Evolutionary conservation across 2,113 vertebrate genomes (phyloP).

Genomic region (Dromaius novaehollandiae): DNA sequence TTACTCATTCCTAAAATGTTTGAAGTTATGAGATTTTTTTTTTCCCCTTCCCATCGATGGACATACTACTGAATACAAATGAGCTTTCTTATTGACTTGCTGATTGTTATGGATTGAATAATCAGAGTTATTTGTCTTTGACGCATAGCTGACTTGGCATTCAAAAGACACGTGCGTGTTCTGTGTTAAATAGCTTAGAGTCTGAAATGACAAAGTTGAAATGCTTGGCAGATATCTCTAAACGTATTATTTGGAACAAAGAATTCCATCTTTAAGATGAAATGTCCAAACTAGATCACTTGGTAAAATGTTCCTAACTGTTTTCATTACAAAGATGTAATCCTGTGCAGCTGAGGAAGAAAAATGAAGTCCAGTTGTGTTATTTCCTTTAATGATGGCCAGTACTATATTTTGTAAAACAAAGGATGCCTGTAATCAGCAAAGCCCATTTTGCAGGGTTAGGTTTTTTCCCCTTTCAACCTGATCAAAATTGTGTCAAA

Average conservation of each 20-base stretch:
- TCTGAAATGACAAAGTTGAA: slow-evolving; percentile 41
- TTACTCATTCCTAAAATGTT: not conserved
- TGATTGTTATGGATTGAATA: not conserved
- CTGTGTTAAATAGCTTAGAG: slow-evolving; percentile 43
- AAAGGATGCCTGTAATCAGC: not conserved
- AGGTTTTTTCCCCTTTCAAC: not conserved
- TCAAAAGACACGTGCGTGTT: slow-evolving; percentile 19
- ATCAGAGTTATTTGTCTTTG: slow-evolving; percentile 26
- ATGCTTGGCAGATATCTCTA: slow-evolving; percentile 2
- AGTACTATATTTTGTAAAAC: not conserved
- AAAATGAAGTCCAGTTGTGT: not conserved
- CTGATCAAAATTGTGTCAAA: not conserved
- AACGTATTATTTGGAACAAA: not conserved
- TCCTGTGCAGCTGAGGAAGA: not conserved
- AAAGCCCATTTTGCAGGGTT: not conserved
- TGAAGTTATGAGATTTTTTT: not conserved
- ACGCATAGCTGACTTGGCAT: not conserved
- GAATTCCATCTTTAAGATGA: not conserved
- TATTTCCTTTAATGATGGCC: not conserved
- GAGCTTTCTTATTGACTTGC: not conserved
- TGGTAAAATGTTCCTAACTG: slow-evolving; percentile 1
- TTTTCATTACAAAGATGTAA: slow-evolving; percentile 11
- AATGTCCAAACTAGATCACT: not conserved
- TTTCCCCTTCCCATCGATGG: fast-evolving
- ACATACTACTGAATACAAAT: not conserved